Conservation (phyloP, 2,113 vertebrate genomes). For the Todiramphus chloris region DNA sequence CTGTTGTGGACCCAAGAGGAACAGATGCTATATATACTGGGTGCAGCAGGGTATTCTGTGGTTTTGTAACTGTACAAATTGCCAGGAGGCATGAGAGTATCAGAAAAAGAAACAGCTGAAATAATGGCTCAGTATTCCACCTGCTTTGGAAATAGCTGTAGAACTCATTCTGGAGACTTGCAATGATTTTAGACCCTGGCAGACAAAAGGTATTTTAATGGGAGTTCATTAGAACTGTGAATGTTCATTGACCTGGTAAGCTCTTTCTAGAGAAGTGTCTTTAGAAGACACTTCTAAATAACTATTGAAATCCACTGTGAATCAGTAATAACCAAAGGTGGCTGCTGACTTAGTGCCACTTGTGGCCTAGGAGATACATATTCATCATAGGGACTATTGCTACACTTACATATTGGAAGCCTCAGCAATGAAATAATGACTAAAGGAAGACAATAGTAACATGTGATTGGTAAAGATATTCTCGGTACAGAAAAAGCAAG, state of each 20-base stretch:
- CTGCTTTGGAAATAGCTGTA: not conserved
- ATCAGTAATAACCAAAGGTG: not conserved
- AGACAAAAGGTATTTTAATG: not conserved
- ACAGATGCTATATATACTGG: not conserved
- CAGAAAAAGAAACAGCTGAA: not conserved
- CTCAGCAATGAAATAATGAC: not conserved
- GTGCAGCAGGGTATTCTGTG: accelerated
- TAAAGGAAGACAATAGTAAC: not conserved
- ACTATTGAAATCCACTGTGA: not conserved
- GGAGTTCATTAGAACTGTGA: not conserved
- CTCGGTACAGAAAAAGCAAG: not conserved
- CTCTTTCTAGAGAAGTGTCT: too few relatives aligned
- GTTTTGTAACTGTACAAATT: not conserved
- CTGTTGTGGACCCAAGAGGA: not conserved
- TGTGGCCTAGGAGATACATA: not conserved
- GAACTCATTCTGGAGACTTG: not conserved
- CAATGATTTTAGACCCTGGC: not conserved
- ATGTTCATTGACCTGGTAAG: not conserved
- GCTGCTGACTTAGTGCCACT: constrained; percentile 17
- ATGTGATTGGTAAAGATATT: not conserved
- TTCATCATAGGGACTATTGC: not conserved
- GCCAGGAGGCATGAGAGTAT: not conserved
- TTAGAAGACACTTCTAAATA: not conserved
- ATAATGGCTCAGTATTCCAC: not conserved
- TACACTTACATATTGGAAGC: not conserved